Conservation (phyloP, 2,888 invertebrate species). For the Diaprepes abbreviatus region DNA sequence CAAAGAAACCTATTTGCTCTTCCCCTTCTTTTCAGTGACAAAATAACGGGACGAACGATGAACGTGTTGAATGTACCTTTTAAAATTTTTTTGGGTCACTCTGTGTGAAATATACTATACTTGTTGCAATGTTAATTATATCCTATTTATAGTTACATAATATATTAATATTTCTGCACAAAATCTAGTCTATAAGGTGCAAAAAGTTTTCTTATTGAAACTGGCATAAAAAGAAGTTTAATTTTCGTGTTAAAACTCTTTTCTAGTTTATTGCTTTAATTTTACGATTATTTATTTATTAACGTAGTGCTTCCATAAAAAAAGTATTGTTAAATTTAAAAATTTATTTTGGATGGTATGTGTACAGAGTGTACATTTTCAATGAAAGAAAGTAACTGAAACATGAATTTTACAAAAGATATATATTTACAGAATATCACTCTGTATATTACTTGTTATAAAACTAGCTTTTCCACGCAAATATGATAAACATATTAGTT, state of each 20-base stretch:
- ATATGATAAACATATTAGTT: too few species aligned
- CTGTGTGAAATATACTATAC: background rate
- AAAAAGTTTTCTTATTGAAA: conserved; percentile 15
- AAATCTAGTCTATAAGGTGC: conserved; percentile 48
- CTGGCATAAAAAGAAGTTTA: background rate
- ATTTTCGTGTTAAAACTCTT: conserved; percentile 18
- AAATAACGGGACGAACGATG: too few species aligned
- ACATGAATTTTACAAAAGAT: too few species aligned
- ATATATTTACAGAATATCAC: too few species aligned
- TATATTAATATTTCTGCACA: conserved; percentile 23
- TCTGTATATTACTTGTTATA: too few species aligned
- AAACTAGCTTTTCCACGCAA: too few species aligned
- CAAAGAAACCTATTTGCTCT: too few species aligned
- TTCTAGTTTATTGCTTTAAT: conserved; percentile 7
- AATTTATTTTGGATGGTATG: too few species aligned
- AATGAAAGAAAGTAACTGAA: too few species aligned
- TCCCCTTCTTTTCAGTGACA: too few species aligned
- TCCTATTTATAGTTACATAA: conserved; percentile 12
- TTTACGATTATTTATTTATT: background rate
- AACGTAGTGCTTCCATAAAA: conserved; percentile 14
- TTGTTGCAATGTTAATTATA: conserved; percentile 25
- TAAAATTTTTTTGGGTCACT: background rate
- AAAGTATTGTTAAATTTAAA: conserved; percentile 13
- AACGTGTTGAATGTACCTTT: too few species aligned
- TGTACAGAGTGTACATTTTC: too few species aligned